phyloP scores from a whole-genome alignment of 2,113 vertebrate species.

The Anthoscopus minutus region DNA sequence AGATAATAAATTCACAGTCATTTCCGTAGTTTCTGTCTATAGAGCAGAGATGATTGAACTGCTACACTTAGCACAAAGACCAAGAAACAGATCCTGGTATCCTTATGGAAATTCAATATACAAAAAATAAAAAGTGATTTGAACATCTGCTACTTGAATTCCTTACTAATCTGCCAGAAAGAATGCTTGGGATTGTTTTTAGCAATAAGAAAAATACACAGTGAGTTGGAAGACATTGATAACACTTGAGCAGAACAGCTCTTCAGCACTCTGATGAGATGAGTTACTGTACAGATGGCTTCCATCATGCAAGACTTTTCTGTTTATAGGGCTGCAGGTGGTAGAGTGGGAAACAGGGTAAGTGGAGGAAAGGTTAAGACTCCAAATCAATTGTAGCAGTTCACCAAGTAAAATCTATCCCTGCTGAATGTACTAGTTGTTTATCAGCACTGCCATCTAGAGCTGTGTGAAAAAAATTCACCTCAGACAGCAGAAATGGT shows the following conservation, averaged over 20 bases:
- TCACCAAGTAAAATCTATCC: conserved; percentile 49
- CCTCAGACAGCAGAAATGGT: neutral
- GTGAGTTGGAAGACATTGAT: conserved; percentile 59
- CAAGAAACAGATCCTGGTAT: conserved; percentile 23
- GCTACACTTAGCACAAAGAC: conserved; percentile 16
- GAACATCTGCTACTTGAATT: conserved; percentile 69
- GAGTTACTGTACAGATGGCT: conserved; percentile 72
- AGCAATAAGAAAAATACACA: conserved; percentile 65
- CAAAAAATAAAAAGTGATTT: conserved; percentile 54
- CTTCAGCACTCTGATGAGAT: conserved; percentile 64
- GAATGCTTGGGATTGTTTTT: conserved; percentile 65
- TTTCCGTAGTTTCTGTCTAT: neutral
- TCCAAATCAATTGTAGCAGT: conserved; percentile 28
- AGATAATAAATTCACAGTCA: neutral
- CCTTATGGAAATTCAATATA: conserved; percentile 44
- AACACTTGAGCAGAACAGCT: conserved; percentile 56
- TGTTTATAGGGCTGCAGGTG: conserved; percentile 66
- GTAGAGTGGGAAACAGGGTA: conserved; percentile 54
- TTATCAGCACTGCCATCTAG: conserved; percentile 67
- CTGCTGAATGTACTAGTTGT: neutral
- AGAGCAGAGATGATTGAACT: conserved; percentile 14
- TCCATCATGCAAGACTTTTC: conserved; percentile 56
- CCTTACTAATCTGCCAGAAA: conserved; percentile 47
- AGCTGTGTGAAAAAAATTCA: conserved; percentile 39
- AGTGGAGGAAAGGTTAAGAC: conserved; percentile 60